These are phyloP conservation scores for Engystomops pustulosus DNA, from an alignment of 2,113 vertebrate genomes.

Conservation along the genomic window DNA sequence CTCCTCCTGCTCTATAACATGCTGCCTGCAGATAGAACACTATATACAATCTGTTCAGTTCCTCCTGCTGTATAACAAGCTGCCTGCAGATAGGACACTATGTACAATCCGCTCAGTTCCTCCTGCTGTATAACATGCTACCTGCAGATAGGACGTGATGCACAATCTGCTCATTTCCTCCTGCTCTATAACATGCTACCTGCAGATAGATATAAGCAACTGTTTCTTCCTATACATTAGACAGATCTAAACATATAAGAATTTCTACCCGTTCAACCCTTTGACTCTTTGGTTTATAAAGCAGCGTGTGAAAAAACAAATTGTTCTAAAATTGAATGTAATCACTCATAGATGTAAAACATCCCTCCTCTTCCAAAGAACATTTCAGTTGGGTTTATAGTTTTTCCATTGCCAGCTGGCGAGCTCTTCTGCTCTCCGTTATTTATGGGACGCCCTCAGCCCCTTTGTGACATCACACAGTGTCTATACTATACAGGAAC, in stretches of 20 bases:
- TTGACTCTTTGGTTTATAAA: not conserved
- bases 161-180: no score
- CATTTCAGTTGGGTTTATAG: slow-evolving; percentile 17
- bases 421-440: not conserved
- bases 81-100: no score
- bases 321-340: not conserved
- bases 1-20: no score
- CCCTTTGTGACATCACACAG: not conserved
- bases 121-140: no score
- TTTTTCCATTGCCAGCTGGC: not conserved
- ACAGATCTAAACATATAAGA: not conserved
- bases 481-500: not conserved
- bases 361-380: not conserved
- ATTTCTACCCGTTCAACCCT: not conserved
- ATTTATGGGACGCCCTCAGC: not conserved
- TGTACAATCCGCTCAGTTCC: no score
- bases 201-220: no score
- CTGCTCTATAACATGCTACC: no score
- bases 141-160: no score
- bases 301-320: slow-evolving; percentile 9
- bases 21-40: no score
- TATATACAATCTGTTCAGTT: no score
- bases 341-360: not conserved
- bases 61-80: no score
- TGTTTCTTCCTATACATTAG: not conserved